Base-by-base conservation (phyloP, 2,888 invertebrate species). In the Heliconius ismenius region DNA sequence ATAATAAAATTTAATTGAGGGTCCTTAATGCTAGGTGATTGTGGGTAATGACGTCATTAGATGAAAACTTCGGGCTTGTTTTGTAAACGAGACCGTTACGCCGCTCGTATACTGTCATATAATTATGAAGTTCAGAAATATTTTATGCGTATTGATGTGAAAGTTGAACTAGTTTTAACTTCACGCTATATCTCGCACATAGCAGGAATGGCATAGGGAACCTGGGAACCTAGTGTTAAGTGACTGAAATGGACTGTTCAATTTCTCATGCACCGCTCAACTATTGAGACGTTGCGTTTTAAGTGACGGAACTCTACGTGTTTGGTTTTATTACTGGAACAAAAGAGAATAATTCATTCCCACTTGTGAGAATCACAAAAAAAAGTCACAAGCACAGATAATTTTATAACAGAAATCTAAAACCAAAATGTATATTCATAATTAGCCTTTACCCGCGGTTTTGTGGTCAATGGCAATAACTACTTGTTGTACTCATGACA, bases 11-110 rank as follows among this genome's bases (percentile, higher is more conserved):
- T 74, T 76, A 79, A 79, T 78, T 72, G 72, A 63, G 73, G 76
- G 62, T 67, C 70, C 65, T 64, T 43, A 72, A 67, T 72, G 73
- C 74, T 63, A 58, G 76, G 79, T 78, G 74, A 78, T 78, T 76
- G 74, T 63, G 60, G 74, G 54, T 36, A 78, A 79, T 73, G 79
- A 78, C 72, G 76, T 79, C 79, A 79, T 79, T 79, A 79, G 76
- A 58, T 63, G 32, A 78, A 78, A 79, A 78, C 72, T 78, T 79
- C 18, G 67, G 58, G 67, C 72, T 49, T 79, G 79, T 76, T 79
- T 76, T 76, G 79, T 76, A 26, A 76, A 76, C 72, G 78, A 74
- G 74, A 75, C 68, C 63, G 73, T 77, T 77, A 77, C 73, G 72
- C 10, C 15, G 36, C 21, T 24, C 28, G 54, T 69, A 21, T 65